phyloP scores from a whole-genome alignment of 2,797 vertebrate species.

The Anolis apletophallus region DNA sequence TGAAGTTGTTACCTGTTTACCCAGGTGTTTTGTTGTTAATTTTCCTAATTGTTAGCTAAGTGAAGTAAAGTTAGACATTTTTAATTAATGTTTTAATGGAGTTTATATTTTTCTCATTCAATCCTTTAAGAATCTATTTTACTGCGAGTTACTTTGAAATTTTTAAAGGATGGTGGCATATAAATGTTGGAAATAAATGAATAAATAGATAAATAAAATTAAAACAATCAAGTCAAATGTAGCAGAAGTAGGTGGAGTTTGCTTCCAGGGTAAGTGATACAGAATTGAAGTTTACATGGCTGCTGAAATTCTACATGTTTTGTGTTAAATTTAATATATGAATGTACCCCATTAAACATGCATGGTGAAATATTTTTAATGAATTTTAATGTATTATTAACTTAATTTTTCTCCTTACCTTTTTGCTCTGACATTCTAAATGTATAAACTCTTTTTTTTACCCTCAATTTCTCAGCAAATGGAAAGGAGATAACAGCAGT shows the following conservation, averaged over 20 bases:
- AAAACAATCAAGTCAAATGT: not conserved
- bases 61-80: no score
- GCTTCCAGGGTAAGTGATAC: not conserved
- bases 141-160: not conserved
- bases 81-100: no score
- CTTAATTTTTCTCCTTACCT: not conserved
- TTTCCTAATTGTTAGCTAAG: no score
- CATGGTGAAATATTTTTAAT: not conserved
- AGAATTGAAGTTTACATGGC: not conserved
- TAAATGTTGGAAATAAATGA: not conserved
- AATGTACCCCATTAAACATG: not conserved
- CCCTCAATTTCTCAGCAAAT: constrained; percentile 84
- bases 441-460: constrained; percentile 44
- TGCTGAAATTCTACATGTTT: not conserved
- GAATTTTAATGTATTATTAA: not conserved
- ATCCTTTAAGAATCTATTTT: no score
- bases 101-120: no score
- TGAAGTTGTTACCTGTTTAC: no score
- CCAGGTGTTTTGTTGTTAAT: no score
- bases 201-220: not conserved
- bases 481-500: constrained; percentile 94
- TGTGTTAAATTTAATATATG: not conserved
- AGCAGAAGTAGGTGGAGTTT: not conserved
- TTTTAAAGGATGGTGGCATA: not conserved
- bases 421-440: not conserved